Conservation (phyloP, 2,797 vertebrate genomes). For the Lepus townsendii region DNA sequence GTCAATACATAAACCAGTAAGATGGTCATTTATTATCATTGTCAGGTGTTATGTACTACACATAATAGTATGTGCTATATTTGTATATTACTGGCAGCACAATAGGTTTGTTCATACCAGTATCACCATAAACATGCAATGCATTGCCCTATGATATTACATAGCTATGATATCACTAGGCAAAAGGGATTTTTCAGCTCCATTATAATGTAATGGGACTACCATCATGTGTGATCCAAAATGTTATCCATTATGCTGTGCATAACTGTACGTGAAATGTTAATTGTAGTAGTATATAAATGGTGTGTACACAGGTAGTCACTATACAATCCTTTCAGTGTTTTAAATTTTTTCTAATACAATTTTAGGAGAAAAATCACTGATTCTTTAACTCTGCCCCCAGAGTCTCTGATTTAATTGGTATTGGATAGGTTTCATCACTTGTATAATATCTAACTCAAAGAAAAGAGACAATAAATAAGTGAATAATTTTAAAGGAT, state of each 20-base stretch:
- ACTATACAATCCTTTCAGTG: constrained; percentile 20
- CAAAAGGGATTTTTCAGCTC: not conserved
- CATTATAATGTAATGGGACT: not conserved
- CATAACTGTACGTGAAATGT: not conserved
- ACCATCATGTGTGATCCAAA: not conserved
- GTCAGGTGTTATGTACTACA: not conserved
- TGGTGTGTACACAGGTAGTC: not conserved
- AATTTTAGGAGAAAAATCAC: not conserved
- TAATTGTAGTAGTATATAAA: constrained; percentile 33
- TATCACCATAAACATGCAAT: not conserved
- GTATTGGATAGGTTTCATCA: not conserved
- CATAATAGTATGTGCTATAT: no score
- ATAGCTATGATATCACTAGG: not conserved
- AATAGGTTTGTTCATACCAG: not conserved
- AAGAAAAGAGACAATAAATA: constrained; percentile 49
- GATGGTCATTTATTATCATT: not conserved
- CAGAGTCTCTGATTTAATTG: constrained; percentile 27
- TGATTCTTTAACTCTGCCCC: not conserved
- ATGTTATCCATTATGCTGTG: not conserved
- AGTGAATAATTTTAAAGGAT: not conserved
- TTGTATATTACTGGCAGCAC: no score
- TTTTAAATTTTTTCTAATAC: constrained; percentile 59
- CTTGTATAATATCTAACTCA: not conserved
- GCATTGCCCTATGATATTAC: no score
- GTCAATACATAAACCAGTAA: not conserved